Percentiles rank a stretch among this genome's conserved stretches.
These are phyloP conservation scores for Limnephilus lunatus DNA, from an alignment of 2,888 invertebrate genomes.

Conservation along the genomic window DNA sequence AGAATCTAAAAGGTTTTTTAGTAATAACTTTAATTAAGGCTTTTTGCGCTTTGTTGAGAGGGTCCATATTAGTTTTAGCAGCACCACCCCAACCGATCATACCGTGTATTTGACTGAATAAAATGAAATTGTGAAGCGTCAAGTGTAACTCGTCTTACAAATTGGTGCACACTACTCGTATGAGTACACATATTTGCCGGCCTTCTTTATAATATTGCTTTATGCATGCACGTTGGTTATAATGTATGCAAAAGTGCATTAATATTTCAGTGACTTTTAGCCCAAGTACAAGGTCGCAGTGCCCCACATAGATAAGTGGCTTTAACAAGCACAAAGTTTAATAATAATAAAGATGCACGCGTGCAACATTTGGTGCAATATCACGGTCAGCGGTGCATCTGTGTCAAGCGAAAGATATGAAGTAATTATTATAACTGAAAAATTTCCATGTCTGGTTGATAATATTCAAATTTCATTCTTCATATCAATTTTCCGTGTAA, in stretches of 20 bases:
- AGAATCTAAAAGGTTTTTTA: too few species aligned
- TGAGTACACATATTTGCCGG: background rate
- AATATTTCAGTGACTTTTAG: constrained; percentile 3
- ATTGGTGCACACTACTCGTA: background rate
- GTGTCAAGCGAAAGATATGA: constrained; percentile 37
- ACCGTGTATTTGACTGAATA: too few species aligned
- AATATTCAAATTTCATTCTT: constrained; percentile 31
- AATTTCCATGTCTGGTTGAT: constrained; percentile 28
- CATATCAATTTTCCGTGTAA: constrained; percentile 3
- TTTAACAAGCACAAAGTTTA: background rate
- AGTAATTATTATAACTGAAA: constrained; percentile 30
- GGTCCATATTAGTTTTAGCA: too few species aligned
- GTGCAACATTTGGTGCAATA: constrained; percentile 45
- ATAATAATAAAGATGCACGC: constrained; percentile 4
- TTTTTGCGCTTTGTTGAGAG: too few species aligned
- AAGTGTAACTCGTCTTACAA: background rate
- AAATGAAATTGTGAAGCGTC: too few species aligned
- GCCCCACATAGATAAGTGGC: constrained; percentile 37
- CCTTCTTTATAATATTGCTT: background rate
- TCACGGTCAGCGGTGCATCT: constrained; percentile 32
- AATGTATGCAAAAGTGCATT: background rate
- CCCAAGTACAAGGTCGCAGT: constrained; percentile 45
- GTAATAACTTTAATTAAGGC: too few species aligned
- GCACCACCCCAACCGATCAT: too few species aligned
- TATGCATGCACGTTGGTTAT: background rate